Percentiles rank a stretch among this genome's conserved stretches.
phyloP scores from a whole-genome alignment of 1,140 invertebrate species.

The Uloborus diversus region DNA sequence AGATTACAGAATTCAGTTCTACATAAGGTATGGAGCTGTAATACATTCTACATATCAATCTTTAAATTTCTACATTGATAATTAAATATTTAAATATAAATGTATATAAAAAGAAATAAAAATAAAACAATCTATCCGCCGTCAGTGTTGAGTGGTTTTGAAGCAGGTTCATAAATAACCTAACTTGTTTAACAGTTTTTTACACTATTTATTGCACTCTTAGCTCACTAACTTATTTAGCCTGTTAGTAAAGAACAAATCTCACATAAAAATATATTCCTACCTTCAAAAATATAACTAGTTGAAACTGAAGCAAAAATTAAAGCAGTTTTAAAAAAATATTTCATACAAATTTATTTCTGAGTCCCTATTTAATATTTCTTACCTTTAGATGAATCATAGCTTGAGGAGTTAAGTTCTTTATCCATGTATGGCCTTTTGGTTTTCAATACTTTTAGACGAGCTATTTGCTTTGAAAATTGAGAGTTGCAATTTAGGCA shows the following conservation, averaged over 20 bases:
- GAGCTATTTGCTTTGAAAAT: slow-evolving; percentile 37
- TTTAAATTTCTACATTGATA: too few species aligned
- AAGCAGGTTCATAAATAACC: too few species aligned
- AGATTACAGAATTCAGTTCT: too few species aligned
- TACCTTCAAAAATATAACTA: neutral
- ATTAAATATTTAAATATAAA: too few species aligned
- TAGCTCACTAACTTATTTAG: too few species aligned
- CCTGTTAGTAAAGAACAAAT: neutral
- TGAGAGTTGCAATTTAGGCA: slow-evolving; percentile 40
- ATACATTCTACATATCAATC: too few species aligned
- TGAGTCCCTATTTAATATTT: neutral
- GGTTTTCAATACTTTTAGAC: slow-evolving; percentile 7
- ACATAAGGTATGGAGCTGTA: too few species aligned
- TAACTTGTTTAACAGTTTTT: too few species aligned
- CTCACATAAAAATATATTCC: neutral
- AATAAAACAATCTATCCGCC: too few species aligned
- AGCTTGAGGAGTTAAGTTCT: slow-evolving; percentile 2
- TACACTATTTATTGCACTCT: too few species aligned
- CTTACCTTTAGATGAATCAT: neutral
- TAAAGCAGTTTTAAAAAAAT: neutral
- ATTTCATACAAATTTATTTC: neutral
- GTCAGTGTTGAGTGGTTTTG: too few species aligned
- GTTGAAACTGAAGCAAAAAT: neutral
- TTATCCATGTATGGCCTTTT: slow-evolving; percentile 3
- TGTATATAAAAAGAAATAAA: too few species aligned